Percentiles rank a stretch among this genome's conserved stretches.
phyloP scores from a whole-genome alignment of 1,140 invertebrate genomes.

The Papilio aristodemus region DNA sequence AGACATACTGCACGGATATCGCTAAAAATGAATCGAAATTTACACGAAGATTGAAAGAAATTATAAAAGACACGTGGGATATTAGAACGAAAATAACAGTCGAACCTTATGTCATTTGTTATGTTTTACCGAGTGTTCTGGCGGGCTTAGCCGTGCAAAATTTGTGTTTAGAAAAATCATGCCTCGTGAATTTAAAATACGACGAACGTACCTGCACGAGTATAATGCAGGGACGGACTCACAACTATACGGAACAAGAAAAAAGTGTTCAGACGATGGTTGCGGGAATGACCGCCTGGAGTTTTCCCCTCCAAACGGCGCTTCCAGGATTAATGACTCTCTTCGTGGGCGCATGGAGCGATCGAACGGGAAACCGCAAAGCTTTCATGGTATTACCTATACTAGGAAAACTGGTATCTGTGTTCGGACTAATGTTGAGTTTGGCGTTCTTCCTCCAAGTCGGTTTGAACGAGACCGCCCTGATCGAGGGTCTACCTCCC shows the following conservation, averaged over 20 bases:
- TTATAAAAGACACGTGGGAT: slow-evolving; percentile 66
- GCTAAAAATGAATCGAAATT: slow-evolving; percentile 61
- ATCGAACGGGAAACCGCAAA: slow-evolving; percentile 82
- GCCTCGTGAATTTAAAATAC: slow-evolving; percentile 82
- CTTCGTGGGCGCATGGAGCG: slow-evolving; percentile 84
- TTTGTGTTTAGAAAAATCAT: slow-evolving; percentile 83
- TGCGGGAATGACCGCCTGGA: slow-evolving; percentile 81
- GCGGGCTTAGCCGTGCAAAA: slow-evolving; percentile 81
- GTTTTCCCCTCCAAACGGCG: slow-evolving; percentile 81
- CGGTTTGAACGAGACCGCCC: slow-evolving; percentile 78
- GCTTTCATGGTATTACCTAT: slow-evolving; percentile 82
- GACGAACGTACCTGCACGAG: slow-evolving; percentile 79
- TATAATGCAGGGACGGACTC: slow-evolving; percentile 74
- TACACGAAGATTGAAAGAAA: slow-evolving; percentile 63
- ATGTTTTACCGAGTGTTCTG: slow-evolving; percentile 80
- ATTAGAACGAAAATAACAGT: slow-evolving; percentile 79
- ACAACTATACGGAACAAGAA: slow-evolving; percentile 76
- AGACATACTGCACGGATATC: slow-evolving; percentile 55
- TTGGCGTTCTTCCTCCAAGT: slow-evolving; percentile 81
- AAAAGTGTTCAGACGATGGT: slow-evolving; percentile 81
- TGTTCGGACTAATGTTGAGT: slow-evolving; percentile 79
- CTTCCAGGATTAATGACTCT: slow-evolving; percentile 81
- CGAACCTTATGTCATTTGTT: slow-evolving; percentile 81
- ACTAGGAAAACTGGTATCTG: slow-evolving; percentile 78
- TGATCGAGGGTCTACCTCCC: slow-evolving; percentile 80